Conservation (phyloP, 2,888 invertebrate genomes). For the Drosophila meridionalis region DNA sequence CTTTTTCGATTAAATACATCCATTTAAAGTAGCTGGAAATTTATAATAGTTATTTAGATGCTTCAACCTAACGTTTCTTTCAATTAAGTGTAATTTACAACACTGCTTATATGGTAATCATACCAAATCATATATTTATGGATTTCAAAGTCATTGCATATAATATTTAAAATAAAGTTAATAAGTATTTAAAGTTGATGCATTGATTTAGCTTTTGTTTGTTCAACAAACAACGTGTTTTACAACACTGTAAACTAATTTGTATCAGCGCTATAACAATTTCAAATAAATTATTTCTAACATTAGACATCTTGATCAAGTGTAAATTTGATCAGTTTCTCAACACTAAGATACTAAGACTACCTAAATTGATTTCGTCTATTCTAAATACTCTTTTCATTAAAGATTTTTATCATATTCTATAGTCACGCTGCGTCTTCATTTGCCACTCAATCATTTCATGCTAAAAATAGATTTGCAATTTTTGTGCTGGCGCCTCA, state of each 20-base stretch:
- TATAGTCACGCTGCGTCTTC: background rate
- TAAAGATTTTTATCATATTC: slow-evolving; percentile 13
- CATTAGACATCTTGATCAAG: background rate
- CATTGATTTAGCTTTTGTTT: background rate
- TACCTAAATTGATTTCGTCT: background rate
- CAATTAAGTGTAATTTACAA: background rate
- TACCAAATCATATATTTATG: too few relatives aligned
- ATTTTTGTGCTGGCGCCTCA: slow-evolving; percentile 19
- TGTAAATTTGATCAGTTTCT: background rate
- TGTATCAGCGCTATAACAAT: background rate
- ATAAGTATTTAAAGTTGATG: background rate
- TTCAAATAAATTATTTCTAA: background rate
- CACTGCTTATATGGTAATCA: too few relatives aligned
- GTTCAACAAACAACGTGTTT: background rate
- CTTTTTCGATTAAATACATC: too few relatives aligned
- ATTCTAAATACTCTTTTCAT: background rate
- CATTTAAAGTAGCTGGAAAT: too few relatives aligned
- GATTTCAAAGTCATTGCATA: too few relatives aligned
- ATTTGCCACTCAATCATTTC: background rate
- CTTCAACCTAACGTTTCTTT: background rate
- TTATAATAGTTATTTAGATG: background rate
- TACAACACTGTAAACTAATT: background rate
- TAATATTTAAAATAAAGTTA: too few relatives aligned
- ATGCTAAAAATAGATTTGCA: slow-evolving; percentile 23
- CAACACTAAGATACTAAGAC: background rate